Conservation (phyloP, 2,113 vertebrate genomes). For the Nothocercus julius region DNA sequence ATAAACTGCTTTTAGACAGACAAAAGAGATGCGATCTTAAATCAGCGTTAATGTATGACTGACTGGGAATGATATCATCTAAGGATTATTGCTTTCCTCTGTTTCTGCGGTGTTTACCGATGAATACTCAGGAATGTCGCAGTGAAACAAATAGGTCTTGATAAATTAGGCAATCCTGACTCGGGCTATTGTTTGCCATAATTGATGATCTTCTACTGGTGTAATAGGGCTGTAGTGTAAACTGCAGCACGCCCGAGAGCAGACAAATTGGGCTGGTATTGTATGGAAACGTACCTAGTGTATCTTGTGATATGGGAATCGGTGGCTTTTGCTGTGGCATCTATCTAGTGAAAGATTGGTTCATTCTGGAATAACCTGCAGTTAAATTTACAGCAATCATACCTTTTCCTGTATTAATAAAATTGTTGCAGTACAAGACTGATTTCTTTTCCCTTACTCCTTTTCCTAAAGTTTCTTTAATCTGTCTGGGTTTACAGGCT, state of each 20-base stretch:
- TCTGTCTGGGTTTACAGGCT: background rate
- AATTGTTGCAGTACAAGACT: background rate
- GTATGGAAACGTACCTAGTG: conserved; percentile 43
- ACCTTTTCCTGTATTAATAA: background rate
- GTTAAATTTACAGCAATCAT: background rate
- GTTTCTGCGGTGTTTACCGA: conserved; percentile 50
- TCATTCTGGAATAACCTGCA: background rate
- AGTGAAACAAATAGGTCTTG: conserved; percentile 40
- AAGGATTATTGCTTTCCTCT: conserved; percentile 47
- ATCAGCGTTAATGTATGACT: conserved; percentile 43
- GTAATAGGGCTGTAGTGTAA: conserved; percentile 26
- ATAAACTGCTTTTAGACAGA: conserved; percentile 37
- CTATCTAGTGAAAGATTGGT: background rate
- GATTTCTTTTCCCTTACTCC: background rate
- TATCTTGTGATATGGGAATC: background rate
- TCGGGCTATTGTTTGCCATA: conserved; percentile 37
- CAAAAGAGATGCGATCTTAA: conserved; percentile 16
- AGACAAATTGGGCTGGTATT: conserved; percentile 64
- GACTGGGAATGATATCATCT: conserved; percentile 55
- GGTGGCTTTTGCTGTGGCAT: background rate
- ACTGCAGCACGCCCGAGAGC: background rate
- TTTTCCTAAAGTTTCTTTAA: background rate
- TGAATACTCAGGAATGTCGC: conserved; percentile 27
- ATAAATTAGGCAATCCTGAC: conserved; percentile 51
- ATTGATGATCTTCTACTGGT: conserved; percentile 56